Base-by-base conservation (phyloP, 2,888 invertebrate genomes). In the Cinara cedri region DNA sequence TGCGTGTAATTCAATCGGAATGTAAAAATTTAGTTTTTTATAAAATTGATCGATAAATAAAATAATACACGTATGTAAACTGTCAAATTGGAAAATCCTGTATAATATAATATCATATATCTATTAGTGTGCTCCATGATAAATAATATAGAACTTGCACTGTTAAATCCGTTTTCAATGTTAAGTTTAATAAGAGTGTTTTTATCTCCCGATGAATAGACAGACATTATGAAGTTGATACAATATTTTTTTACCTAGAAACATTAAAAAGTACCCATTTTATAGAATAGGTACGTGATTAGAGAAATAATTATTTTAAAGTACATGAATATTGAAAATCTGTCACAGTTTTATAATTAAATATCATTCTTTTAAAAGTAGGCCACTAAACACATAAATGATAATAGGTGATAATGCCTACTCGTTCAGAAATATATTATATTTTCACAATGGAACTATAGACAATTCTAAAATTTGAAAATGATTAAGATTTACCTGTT, bases 241-340 rank as follows among this genome's bases (percentile, higher is more conserved):
- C 9, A 34, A 21, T 55, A 54, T 21, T 21, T 24, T 24, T 65
- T 21, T 16, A 21, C 14, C n/a, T 26, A 24, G 11, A 19, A 42
- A 44, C 70, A 71, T 42, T 55, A 42, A 71, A 57, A n/a, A 8
- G 34, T 34, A 4, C 34, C 34, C 34, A 34, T 6, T 6, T 34
- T 6, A 34, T 46, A 72, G 46, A 60, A 60, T 60, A 21, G n/a
- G 26, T 49, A 26, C 46, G 1, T 46, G 60, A 72, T 72, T 60
- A 72, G 46, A 19, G 60, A 26, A n/a, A 46, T 26, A 26, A 26
- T 60, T 60, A 60, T 24, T 60, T 72, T 72, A 14, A 26, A 19
- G 1, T n/a, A 57, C 10, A 4, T n/a, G 26, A 16, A 46, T 34
- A 51, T 68, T 68, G 51, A 46, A n/a, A n/a, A 72, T 42, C 44